Percentiles rank a stretch among this genome's conserved stretches.
Evolutionary conservation across 2,797 vertebrate species (phyloP).

Genomic region (Leptodactylus fallax): DNA sequence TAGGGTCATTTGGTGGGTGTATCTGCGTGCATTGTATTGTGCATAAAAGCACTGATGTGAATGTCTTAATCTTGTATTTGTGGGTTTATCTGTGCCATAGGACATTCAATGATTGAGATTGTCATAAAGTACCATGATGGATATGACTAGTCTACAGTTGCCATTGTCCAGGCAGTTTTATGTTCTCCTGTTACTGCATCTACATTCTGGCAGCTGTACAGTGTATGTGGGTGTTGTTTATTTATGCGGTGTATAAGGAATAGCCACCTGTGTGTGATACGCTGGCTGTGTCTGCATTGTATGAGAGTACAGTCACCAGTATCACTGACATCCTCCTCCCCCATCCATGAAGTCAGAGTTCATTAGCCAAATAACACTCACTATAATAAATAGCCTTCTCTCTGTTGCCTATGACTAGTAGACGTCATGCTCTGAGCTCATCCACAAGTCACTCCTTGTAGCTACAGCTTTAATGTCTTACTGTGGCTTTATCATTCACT

Average conservation of each 20-base stretch:
- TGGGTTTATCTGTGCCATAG: too few species aligned
- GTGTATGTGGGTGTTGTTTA: slow-evolving; percentile 24
- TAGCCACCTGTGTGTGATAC: slow-evolving; percentile 21
- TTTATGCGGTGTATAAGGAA: background rate
- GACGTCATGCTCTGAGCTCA: slow-evolving; percentile 26
- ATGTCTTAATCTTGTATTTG: too few species aligned
- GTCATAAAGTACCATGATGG: background rate
- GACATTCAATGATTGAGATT: too few species aligned
- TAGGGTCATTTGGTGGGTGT: background rate
- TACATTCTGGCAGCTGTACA: background rate
- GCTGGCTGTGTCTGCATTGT: slow-evolving; percentile 29
- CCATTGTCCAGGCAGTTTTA: background rate
- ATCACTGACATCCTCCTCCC: background rate
- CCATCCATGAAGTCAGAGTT: background rate
- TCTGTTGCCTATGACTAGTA: background rate
- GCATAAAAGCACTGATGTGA: too few species aligned
- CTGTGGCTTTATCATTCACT: background rate
- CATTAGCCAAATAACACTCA: slow-evolving; percentile 30
- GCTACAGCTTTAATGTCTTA: background rate
- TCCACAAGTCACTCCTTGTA: background rate
- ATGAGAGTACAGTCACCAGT: background rate
- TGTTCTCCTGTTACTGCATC: background rate
- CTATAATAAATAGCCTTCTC: background rate
- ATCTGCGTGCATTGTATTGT: background rate
- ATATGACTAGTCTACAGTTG: background rate